Evolutionary conservation across 2,797 vertebrate genomes (phyloP).

Genomic region (Acipenser transmontanus): DNA sequence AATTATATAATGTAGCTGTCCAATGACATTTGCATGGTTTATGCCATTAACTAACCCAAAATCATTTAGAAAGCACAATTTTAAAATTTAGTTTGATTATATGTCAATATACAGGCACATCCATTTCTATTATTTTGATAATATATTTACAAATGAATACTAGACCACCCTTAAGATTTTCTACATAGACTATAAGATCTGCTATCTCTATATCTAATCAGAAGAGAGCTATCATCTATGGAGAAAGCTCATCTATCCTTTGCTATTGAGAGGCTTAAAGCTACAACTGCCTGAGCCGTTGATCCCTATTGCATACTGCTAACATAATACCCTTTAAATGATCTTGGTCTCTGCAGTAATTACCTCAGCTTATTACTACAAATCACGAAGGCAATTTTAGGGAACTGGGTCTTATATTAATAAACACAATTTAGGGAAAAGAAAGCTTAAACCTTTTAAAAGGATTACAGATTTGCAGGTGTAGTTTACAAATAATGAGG

Average conservation of each 20-base stretch:
- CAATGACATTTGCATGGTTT: too few species aligned
- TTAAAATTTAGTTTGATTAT: too few species aligned
- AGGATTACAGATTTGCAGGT: too few species aligned
- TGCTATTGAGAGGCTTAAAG: conserved; percentile 2
- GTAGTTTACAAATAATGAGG: too few species aligned
- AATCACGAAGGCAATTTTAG: not conserved
- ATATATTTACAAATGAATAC: not conserved
- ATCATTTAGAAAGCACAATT: too few species aligned
- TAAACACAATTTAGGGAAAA: not conserved
- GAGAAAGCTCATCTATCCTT: not conserved
- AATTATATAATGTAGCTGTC: too few species aligned
- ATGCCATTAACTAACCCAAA: too few species aligned
- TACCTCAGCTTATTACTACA: not conserved
- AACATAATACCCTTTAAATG: conserved; percentile 1
- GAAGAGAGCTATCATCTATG: not conserved
- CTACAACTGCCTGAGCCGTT: not conserved
- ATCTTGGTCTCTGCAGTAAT: not conserved
- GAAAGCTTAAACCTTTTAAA: not conserved
- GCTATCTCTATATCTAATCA: not conserved
- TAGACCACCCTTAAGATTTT: not conserved
- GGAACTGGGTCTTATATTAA: not conserved
- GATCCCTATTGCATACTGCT: not conserved
- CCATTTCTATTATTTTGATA: too few species aligned
- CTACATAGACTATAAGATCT: not conserved
- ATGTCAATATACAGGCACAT: too few species aligned